Base-by-base conservation (phyloP, 2,113 vertebrate genomes). In the Chrysemys picta region DNA sequence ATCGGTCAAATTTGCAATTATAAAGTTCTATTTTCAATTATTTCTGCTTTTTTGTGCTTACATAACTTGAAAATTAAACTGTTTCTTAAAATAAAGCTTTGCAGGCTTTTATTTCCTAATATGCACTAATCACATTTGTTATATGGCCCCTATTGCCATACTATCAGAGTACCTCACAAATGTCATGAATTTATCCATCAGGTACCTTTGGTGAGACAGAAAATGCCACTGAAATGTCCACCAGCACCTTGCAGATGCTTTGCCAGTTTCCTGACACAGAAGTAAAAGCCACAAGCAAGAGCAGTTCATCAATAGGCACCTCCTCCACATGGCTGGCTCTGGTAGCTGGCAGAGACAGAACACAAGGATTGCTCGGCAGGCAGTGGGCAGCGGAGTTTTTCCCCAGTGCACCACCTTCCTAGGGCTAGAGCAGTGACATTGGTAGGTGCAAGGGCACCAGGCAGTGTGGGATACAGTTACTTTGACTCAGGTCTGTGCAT, bases 31-130 rank as follows among this genome's bases (percentile, higher is more conserved):
- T 87, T 80, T 87, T 83, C 62, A 35, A 90, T 90, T 75, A 50
- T 93, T 96, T 90, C 10, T 45, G 31, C 83, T 89, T 88, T 12
- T 88, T 84, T 83, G 80, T 85, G 49, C 83, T 93, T 91, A 53
- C 29, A 54, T 91, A 59, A 47, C 25, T 80, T 79, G 78, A 83
- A 87, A 59, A 49, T 21, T 69, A 56, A 59, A 47, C 38, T 82
- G 35, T 89, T 93, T 91, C 65, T 88, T 91, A 93, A 38, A 53
- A 89, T 91, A 35, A 47, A 59, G 88, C 17, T n/a, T 50, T 62
- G 5, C 45, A 50, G 31, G 27, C 8, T 53, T 31, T 79, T 79
- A 47, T 4, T 79, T 9, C 27, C 29, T 80, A 52, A 35, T 90
- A 6, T 17, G 50, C 69, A 80, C 25, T 81, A 91, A 78, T 82